A percentile compares a stretch with the other conserved stretches of the same genome.
Evolutionary conservation across 2,888 invertebrate genomes (phyloP).

Genomic region (Phlogophora meticulosa): DNA sequence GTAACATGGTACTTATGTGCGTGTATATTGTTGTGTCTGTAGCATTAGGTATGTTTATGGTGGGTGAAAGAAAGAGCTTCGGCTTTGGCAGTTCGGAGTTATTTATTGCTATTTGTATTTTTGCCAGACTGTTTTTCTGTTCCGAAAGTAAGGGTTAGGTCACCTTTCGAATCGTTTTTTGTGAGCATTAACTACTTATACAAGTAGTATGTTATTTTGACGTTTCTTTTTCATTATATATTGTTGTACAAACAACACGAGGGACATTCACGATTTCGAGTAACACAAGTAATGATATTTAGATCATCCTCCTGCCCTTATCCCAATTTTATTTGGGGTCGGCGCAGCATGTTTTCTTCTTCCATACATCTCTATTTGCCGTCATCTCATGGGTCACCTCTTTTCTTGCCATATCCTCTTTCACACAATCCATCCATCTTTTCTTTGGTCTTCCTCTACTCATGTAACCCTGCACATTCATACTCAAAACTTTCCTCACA

Average conservation of each 20-base stretch:
- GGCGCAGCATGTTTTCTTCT: no score
- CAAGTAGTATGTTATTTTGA: conserved; percentile 40
- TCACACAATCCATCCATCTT: no score
- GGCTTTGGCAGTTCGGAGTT: conserved; percentile 63
- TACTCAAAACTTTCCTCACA: no score
- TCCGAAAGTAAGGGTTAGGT: conserved; percentile 45
- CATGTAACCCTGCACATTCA: no score
- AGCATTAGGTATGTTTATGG: conserved; percentile 55
- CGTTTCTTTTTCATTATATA: conserved; percentile 24
- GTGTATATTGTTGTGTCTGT: conserved; percentile 62
- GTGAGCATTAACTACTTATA: conserved; percentile 23
- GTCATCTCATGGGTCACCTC: no score
- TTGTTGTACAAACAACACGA: no score
- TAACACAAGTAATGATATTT: neutral
- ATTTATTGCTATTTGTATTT: conserved; percentile 67
- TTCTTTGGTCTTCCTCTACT: no score
- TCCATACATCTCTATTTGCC: no score
- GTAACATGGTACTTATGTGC: conserved; percentile 8
- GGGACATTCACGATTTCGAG: conserved; percentile 7
- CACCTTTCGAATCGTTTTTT: conserved; percentile 40
- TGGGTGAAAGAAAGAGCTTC: conserved; percentile 53
- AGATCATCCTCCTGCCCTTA: no score
- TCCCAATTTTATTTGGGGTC: no score
- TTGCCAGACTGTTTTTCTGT: conserved; percentile 56
- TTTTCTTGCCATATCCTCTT: no score